Evolutionary conservation across 2,888 invertebrate genomes (phyloP).

Genomic region (Malthinus flaveolus): DNA sequence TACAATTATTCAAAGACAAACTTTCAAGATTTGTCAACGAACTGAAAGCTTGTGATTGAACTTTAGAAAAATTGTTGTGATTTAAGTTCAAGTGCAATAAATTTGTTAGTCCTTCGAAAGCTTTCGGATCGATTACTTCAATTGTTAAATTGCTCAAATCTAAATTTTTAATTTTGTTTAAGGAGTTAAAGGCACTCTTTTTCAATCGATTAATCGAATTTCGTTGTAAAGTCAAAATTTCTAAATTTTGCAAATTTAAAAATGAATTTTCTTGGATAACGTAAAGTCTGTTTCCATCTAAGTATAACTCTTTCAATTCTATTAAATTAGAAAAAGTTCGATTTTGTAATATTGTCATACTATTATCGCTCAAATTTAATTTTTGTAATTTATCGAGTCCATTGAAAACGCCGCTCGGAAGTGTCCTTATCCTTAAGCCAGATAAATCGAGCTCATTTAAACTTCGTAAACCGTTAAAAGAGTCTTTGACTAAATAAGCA

Average conservation of each 20-base stretch:
- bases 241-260: constrained; percentile 20
- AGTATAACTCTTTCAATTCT: constrained; percentile 41
- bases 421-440: constrained; percentile 39
- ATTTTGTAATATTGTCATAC: neutral
- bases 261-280: neutral
- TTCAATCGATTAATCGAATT: constrained; percentile 7
- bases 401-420: constrained; percentile 42
- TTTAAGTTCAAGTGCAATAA: neutral
- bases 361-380: constrained; percentile 44
- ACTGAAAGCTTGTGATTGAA: constrained; percentile 3
- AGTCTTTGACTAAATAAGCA: constrained; percentile 44
- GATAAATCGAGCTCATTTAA: constrained; percentile 46
- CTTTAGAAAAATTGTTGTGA: constrained; percentile 3
- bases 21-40: neutral
- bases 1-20: constrained; percentile 2
- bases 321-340: constrained; percentile 37
- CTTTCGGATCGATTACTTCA: neutral
- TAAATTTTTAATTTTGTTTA: neutral
- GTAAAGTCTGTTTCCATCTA: constrained; percentile 39
- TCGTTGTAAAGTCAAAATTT: constrained; percentile 31
- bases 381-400: constrained; percentile 41
- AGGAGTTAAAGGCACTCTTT: neutral
- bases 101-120: constrained; percentile 8
- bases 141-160: constrained; percentile 5
- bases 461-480: constrained; percentile 48